Evolutionary conservation across 2,797 vertebrate genomes (phyloP).

Genomic region (Holocentrus rufus): DNA sequence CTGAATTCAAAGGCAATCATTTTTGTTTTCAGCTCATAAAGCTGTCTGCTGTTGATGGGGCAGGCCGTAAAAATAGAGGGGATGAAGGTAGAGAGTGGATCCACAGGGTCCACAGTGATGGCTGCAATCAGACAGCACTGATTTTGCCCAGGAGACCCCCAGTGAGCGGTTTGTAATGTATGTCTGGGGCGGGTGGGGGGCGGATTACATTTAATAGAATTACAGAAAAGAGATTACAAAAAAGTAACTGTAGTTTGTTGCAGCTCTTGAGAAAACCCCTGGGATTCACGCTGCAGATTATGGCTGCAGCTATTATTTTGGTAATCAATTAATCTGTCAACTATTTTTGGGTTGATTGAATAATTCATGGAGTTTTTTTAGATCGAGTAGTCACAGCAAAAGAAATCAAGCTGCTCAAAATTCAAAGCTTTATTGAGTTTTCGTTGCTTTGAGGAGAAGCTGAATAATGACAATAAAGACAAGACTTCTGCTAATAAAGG

Average conservation of each 20-base stretch:
- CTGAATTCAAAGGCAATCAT: constrained; percentile 77
- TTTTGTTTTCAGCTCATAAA: constrained; percentile 80
- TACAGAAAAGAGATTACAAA: background rate
- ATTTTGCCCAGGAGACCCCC: constrained; percentile 35
- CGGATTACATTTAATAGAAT: too few relatives aligned
- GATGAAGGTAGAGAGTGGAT: constrained; percentile 64
- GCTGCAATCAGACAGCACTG: constrained; percentile 34
- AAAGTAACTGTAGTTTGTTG: background rate
- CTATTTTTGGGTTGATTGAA: too few relatives aligned
- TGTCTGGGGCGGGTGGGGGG: background rate
- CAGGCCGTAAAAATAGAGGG: constrained; percentile 64
- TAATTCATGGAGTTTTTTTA: too few relatives aligned
- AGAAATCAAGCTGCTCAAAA: too few relatives aligned
- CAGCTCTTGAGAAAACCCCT: background rate
- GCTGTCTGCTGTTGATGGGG: constrained; percentile 66
- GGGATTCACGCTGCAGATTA: background rate
- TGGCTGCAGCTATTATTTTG: too few relatives aligned
- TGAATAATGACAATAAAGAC: too few relatives aligned
- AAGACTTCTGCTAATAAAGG: too few relatives aligned
- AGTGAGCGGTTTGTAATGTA: background rate
- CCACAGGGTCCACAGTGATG: constrained; percentile 33
- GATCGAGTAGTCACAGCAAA: too few relatives aligned
- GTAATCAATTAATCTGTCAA: too few relatives aligned
- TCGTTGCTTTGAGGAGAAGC: too few relatives aligned
- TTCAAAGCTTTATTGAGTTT: too few relatives aligned